Evolutionary conservation across 2,888 invertebrate genomes (phyloP).

Genomic region (Cataglyphis albicans): DNA sequence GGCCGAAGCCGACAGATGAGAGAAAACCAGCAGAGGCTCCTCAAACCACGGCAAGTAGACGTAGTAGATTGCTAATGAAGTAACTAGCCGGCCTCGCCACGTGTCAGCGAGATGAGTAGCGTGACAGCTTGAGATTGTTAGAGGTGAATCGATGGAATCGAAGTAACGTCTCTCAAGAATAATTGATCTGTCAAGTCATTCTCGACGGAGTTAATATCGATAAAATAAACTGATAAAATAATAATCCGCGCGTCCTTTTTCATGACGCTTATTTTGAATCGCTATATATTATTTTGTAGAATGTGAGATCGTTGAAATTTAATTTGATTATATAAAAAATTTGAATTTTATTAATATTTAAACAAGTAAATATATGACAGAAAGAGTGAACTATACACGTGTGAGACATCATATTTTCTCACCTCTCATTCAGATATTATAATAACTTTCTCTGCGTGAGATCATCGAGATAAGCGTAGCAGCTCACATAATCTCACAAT

Average conservation of each 20-base stretch:
- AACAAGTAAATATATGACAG: neutral
- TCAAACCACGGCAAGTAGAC: slow-evolving; percentile 64
- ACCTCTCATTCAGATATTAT: slow-evolving; percentile 25
- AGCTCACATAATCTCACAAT: slow-evolving; percentile 31
- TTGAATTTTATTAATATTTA: neutral
- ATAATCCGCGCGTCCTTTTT: neutral
- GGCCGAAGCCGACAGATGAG: slow-evolving; percentile 78
- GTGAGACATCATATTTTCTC: slow-evolving; percentile 8
- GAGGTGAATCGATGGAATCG: slow-evolving; percentile 8
- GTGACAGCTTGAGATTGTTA: slow-evolving; percentile 32
- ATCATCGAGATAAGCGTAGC: slow-evolving; percentile 13
- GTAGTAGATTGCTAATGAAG: slow-evolving; percentile 37
- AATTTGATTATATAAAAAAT: neutral
- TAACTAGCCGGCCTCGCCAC: slow-evolving; percentile 6
- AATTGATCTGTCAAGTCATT: neutral
- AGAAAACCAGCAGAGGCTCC: slow-evolving; percentile 82
- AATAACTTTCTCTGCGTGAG: slow-evolving; percentile 51
- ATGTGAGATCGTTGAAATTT: neutral
- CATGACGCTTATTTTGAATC: neutral
- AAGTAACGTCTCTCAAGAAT: slow-evolving; percentile 6
- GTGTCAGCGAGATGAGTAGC: slow-evolving; percentile 23
- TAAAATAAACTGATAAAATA: slow-evolving; percentile 2
- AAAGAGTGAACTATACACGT: neutral
- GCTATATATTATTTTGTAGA: neutral
- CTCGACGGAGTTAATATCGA: neutral